phyloP scores from a whole-genome alignment of 2,113 vertebrate species.

The Casuarius casuarius region DNA sequence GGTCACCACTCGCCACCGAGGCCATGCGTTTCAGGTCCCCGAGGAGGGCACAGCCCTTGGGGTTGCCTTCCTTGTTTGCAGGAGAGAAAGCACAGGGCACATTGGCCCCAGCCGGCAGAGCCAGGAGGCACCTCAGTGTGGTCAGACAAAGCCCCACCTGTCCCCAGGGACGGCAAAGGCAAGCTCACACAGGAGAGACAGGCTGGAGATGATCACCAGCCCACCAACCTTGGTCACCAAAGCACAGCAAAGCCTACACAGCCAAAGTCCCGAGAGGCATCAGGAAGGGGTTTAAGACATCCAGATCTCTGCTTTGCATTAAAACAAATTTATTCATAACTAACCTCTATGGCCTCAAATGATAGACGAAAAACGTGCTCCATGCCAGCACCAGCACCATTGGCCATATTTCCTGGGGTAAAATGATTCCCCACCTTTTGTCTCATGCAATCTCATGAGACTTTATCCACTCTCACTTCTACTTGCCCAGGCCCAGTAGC shows the following conservation, averaged over 20 bases:
- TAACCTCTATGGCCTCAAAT: rapidly evolving
- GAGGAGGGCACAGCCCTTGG: too few relatives aligned
- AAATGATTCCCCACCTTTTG: background rate
- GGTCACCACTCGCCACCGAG: too few relatives aligned
- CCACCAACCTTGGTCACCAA: too few relatives aligned
- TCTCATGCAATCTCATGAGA: background rate
- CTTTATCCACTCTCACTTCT: rapidly evolving
- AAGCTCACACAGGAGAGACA: too few relatives aligned
- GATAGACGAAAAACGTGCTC: background rate
- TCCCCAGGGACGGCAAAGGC: too few relatives aligned
- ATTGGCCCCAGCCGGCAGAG: background rate
- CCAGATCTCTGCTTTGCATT: rapidly evolving
- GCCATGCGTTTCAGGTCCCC: too few relatives aligned
- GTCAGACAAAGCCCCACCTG: too few relatives aligned
- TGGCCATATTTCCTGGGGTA: background rate
- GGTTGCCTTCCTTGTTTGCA: too few relatives aligned
- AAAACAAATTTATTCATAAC: rapidly evolving
- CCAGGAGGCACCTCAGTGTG: background rate
- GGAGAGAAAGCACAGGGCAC: too few relatives aligned
- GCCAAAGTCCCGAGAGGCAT: background rate
- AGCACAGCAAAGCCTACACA: background rate
- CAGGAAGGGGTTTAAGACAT: background rate
- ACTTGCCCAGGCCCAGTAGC: background rate
- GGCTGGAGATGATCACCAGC: too few relatives aligned
- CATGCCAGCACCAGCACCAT: too few relatives aligned